These are phyloP conservation scores for Morelia viridis DNA, from an alignment of 2,797 vertebrate species.

Conservation along the genomic window DNA sequence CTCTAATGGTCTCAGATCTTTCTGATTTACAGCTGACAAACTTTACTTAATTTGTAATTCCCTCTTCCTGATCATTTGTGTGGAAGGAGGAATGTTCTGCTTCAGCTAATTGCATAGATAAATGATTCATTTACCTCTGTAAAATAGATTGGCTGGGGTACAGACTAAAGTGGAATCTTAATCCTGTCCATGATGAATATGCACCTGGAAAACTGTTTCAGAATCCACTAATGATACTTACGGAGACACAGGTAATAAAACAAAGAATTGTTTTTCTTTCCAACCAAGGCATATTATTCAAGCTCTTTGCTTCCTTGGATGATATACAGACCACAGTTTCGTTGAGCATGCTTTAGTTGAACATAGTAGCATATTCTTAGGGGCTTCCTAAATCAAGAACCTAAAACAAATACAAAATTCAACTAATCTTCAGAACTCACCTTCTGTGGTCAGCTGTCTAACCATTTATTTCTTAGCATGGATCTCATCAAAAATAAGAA, in stretches of 20 bases:
- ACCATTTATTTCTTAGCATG: neutral
- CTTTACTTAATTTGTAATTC: conserved; percentile 8
- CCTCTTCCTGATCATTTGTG: neutral
- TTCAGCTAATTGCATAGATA: conserved; percentile 28
- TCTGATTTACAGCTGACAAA: neutral
- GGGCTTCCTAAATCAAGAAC: neutral
- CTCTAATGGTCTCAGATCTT: neutral
- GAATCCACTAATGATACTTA: conserved; percentile 29
- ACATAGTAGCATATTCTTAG: neutral
- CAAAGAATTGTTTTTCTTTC: conserved; percentile 32
- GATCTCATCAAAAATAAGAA: neutral
- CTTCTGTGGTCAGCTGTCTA: neutral
- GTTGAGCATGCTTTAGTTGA: neutral
- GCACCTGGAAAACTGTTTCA: conserved; percentile 32
- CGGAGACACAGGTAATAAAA: conserved; percentile 30
- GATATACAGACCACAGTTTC: neutral
- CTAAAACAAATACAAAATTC: neutral
- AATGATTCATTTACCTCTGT: conserved; percentile 2
- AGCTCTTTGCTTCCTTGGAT: neutral
- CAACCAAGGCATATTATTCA: neutral
- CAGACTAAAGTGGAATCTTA: conserved; percentile 12
- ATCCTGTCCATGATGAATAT: conserved; percentile 12
- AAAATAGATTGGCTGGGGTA: conserved; percentile 27
- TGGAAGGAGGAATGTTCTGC: neutral
- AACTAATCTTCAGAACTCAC: neutral